These are phyloP conservation scores for Aleiodes leptofemur DNA, from an alignment of 2,888 invertebrate genomes.

Conservation along the genomic window DNA sequence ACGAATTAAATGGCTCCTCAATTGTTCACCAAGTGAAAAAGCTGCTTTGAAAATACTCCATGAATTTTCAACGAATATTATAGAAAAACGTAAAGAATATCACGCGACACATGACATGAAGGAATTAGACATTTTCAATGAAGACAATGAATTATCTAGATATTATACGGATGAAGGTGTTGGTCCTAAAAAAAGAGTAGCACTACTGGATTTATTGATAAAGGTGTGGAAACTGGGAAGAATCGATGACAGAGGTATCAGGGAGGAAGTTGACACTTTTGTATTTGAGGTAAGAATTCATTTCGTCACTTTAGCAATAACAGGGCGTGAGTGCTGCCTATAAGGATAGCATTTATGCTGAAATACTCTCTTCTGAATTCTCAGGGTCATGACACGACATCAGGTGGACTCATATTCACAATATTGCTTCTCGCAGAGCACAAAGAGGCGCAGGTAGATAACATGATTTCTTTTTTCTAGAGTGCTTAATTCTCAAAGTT, in stretches of 20 bases:
- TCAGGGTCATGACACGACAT: constrained; percentile 81
- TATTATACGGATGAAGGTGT: constrained; percentile 78
- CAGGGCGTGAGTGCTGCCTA: too few relatives aligned
- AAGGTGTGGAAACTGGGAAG: constrained; percentile 24
- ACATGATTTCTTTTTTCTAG: neutral
- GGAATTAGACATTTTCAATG: constrained; percentile 49
- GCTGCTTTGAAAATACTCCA: constrained; percentile 77
- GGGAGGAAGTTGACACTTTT: constrained; percentile 56
- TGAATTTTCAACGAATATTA: constrained; percentile 76
- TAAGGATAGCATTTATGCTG: too few relatives aligned
- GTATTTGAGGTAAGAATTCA: constrained; percentile 50
- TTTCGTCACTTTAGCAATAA: too few relatives aligned
- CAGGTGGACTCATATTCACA: constrained; percentile 76
- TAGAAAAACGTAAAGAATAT: constrained; percentile 62
- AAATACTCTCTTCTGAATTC: constrained; percentile 72
- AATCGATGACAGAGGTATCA: neutral
- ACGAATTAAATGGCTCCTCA: constrained; percentile 77
- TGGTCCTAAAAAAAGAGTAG: constrained; percentile 77
- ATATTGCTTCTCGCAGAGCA: constrained; percentile 77
- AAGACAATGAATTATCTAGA: constrained; percentile 68
- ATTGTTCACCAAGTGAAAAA: constrained; percentile 79
- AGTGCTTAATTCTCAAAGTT: neutral
- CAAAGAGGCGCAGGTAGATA: constrained; percentile 69
- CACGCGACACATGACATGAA: constrained; percentile 57
- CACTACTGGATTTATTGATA: constrained; percentile 54